Evolutionary conservation across 1,140 invertebrate genomes (phyloP), one percentile per base, ranked within the genome.

Genomic region (Heterodera schachtii): DNA sequence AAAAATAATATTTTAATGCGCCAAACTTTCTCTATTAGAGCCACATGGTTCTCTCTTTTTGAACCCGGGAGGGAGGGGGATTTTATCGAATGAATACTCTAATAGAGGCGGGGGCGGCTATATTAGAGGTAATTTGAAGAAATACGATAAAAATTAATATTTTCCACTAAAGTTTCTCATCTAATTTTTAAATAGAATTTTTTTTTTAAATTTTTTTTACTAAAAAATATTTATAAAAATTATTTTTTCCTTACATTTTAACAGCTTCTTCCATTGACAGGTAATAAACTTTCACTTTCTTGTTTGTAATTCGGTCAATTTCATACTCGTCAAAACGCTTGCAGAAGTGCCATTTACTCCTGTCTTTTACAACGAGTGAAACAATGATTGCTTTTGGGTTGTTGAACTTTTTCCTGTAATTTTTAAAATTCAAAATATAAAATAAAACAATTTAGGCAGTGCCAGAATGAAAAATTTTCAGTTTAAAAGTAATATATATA

Each of bases 241-340:
- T 13, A 41, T 41, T 43, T 47, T 76, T n/a, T 7, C 41, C 80
- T 13, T 19, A 87, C 87, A 76, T 84, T 60, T 85, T 75, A 80
- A 57, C n/a, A 52, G 82, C 91, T 83, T 94, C 89, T 7, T 92
- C 93, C 60, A 95, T 91, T 43, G 92, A 94, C 83, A 91, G 92
- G 75, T 94, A 91, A 6, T 95, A 91, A 21, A 95, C 93, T 89
- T 92, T 92, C 41, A 95, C 93, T n/a, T 93, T 90, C 0, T 82
- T 79, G 21, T 83, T 80, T 41, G 82, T 79, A 21, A 83, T 49
- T 87, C 93, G 91, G 9, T 92, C 91, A 74, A 97, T 93, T 89
- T 94, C 92, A 91, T 95, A 96, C 91, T 98, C 96, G 84, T 96
- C 93, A 90, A 94, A 94, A 78, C 95, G 92, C 91, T 95, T 94